These are phyloP conservation scores for Coelinius sp. DNA, from an alignment of 2,888 invertebrate genomes.

Conservation along the genomic window DNA sequence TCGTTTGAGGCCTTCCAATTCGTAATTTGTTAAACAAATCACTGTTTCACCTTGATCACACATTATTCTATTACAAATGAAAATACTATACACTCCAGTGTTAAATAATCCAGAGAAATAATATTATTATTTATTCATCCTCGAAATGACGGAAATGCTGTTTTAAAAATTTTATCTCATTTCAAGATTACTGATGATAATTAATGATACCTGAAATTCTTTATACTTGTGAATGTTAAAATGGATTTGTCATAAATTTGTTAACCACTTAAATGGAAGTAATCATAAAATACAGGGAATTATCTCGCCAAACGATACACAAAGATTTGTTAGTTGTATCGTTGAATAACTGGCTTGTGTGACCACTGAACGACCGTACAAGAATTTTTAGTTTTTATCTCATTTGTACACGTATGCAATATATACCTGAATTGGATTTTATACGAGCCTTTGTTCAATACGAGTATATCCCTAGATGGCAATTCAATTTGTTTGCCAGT, in stretches of 20 bases:
- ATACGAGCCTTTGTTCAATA: conserved; percentile 53
- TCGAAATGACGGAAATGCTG: not conserved
- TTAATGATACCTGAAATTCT: not conserved
- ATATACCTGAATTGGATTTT: conserved; percentile 32
- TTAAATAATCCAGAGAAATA: not conserved
- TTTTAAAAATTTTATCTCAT: not conserved
- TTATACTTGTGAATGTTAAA: no score
- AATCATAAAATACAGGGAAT: not conserved
- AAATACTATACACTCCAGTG: not conserved
- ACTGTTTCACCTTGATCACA: conserved; percentile 18
- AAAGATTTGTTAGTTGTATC: conserved; percentile 5
- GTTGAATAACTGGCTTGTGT: no score
- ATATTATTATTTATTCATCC: not conserved
- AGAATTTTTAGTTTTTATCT: conserved; percentile 4
- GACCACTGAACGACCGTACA: no score
- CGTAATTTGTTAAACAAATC: conserved; percentile 21
- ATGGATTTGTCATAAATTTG: not conserved
- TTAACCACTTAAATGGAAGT: not conserved
- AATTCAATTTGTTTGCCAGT: conserved; percentile 60
- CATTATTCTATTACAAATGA: conserved; percentile 1
- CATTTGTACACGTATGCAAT: not conserved
- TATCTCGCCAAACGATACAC: not conserved
- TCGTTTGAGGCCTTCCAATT: conserved; percentile 1
- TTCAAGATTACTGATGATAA: not conserved
- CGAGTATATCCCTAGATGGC: conserved; percentile 53